Conservation (phyloP, 2,888 invertebrate genomes). For the Acanthosepion pharaonis region DNA sequence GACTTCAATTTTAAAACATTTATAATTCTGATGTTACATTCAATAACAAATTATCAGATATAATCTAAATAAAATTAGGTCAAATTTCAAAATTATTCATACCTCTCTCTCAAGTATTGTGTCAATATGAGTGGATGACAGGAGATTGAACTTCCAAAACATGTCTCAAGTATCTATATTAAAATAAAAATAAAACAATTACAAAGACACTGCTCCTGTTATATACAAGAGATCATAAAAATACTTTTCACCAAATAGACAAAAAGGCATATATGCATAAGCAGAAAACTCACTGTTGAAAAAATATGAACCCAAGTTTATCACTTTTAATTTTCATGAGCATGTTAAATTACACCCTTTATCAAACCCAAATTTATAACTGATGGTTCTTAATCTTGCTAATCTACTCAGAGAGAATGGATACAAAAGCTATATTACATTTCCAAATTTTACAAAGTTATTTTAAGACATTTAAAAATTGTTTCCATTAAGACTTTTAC, state of each 20-base stretch:
- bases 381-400: too few species aligned
- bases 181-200: slow-evolving; percentile 14
- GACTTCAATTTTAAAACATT: background rate
- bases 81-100: slow-evolving; percentile 59
- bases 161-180: slow-evolving; percentile 75
- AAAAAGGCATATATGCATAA: background rate
- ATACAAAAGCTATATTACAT: too few species aligned
- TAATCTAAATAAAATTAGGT: too few species aligned
- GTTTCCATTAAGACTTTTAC: too few species aligned
- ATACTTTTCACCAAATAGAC: background rate
- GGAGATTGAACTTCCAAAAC: slow-evolving; percentile 89
- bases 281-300: too few species aligned
- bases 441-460: too few species aligned
- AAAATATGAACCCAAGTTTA: too few species aligned
- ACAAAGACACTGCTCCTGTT: background rate
- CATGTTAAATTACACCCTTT: too few species aligned
- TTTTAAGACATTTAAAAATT: too few species aligned
- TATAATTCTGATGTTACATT: background rate
- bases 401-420: too few species aligned
- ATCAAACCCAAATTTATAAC: too few species aligned
- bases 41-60: background rate
- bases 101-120: slow-evolving; percentile 86
- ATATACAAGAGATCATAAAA: background rate
- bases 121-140: slow-evolving; percentile 84
- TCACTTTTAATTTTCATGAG: too few species aligned